Conservation (phyloP, 2,797 vertebrate species). For the Lindbergichthys nudifrons region DNA sequence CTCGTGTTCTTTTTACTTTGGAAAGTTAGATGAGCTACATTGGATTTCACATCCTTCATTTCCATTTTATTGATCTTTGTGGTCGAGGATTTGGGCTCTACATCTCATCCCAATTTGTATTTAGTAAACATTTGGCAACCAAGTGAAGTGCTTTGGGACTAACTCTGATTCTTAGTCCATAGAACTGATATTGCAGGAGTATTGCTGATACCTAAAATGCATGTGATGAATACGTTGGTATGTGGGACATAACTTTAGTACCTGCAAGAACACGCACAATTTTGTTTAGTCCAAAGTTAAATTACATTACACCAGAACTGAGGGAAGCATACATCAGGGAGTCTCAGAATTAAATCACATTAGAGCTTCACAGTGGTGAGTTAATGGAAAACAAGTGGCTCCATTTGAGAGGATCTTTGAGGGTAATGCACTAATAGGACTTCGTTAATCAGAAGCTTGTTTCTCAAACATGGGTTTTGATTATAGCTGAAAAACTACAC, state of each 20-base stretch:
- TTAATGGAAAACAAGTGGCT: constrained; percentile 15
- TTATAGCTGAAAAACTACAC: constrained; percentile 7
- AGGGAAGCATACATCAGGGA: not conserved
- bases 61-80: not conserved
- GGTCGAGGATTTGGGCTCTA: not conserved
- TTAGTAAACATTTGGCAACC: not conserved
- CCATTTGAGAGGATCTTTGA: constrained; percentile 4
- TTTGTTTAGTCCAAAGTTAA: not conserved
- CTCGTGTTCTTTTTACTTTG: constrained; percentile 5
- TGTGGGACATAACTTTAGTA: not conserved
- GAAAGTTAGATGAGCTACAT: constrained; percentile 1
- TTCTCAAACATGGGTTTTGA: constrained; percentile 14
- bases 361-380: not conserved
- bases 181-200: not conserved
- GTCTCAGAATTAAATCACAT: constrained; percentile 10
- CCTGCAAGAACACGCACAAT: not conserved
- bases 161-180: not conserved
- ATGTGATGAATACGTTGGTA: not conserved
- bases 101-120: constrained; percentile 6
- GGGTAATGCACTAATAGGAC: not conserved
- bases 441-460: not conserved
- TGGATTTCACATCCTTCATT: not conserved
- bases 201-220: not conserved
- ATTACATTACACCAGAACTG: constrained; percentile 5
- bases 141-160: not conserved